Percentiles rank a stretch among this genome's conserved stretches.
Evolutionary conservation across 2,113 vertebrate species (phyloP).

Genomic region (Butorides virescens): DNA sequence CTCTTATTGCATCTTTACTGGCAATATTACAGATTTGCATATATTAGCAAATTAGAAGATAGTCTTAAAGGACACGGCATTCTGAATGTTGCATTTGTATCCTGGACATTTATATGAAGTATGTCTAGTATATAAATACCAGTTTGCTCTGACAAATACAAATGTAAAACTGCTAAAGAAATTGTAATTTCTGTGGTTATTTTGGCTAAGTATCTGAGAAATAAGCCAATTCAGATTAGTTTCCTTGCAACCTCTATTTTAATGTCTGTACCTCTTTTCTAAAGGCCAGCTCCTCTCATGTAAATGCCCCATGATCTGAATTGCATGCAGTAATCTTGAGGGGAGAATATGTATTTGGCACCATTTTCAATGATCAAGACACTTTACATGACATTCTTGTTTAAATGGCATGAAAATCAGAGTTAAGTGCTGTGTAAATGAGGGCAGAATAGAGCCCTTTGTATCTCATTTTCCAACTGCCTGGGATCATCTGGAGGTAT

Average conservation of each 20-base stretch:
- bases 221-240: not conserved
- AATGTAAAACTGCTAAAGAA: not conserved
- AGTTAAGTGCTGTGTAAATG: slow-evolving; percentile 52
- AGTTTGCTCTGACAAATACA: not conserved
- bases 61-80: not conserved
- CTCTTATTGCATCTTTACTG: not conserved
- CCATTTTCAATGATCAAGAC: not conserved
- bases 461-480: slow-evolving; percentile 52
- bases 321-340: not conserved
- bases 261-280: not conserved
- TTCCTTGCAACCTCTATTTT: not conserved
- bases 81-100: not conserved
- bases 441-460: slow-evolving; percentile 44
- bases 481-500: slow-evolving; percentile 45
- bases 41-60: not conserved
- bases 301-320: slow-evolving; percentile 9
- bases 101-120: not conserved
- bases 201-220: not conserved
- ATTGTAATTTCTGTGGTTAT: not conserved
- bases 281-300: not conserved
- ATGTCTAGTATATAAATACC: not conserved
- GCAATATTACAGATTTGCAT: not conserved
- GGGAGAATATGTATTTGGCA: not conserved
- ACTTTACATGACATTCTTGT: slow-evolving; percentile 10
- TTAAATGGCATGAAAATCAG: slow-evolving; percentile 40